Evolutionary conservation across 2,797 vertebrate species (phyloP).

Genomic region (Urosaurus nigricauda): DNA sequence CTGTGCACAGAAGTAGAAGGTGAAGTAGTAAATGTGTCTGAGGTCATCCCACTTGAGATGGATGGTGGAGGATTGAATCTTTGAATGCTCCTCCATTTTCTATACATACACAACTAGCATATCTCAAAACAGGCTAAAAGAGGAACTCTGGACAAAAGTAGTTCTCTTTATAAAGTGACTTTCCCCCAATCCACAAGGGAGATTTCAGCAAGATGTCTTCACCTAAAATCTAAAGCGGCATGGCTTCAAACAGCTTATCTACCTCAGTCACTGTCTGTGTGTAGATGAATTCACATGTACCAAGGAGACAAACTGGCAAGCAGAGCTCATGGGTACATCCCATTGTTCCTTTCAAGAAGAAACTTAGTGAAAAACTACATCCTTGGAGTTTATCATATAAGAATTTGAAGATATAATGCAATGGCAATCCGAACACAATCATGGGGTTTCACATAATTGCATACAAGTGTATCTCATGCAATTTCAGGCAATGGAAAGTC

Average conservation of each 20-base stretch:
- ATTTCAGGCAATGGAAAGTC: too few species aligned
- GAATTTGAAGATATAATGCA: too few species aligned
- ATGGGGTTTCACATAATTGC: too few species aligned
- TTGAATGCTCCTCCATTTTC: background rate
- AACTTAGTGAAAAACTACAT: too few species aligned
- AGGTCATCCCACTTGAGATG: background rate
- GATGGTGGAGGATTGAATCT: background rate
- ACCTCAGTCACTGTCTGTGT: background rate
- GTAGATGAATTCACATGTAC: too few species aligned
- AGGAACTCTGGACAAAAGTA: background rate
- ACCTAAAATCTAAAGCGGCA: background rate
- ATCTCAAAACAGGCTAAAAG: background rate
- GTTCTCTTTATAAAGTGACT: background rate
- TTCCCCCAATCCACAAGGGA: background rate
- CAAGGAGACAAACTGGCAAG: background rate
- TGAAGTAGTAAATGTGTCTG: background rate
- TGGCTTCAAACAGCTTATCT: background rate
- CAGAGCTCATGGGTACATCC: too few species aligned
- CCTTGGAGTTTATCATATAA: too few species aligned
- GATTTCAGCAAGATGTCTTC: background rate
- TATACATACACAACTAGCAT: background rate
- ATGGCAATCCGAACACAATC: too few species aligned
- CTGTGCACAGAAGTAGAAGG: background rate
- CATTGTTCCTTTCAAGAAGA: too few species aligned
- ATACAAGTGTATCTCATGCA: too few species aligned